phyloP scores from a whole-genome alignment of 2,113 vertebrate genomes.

The Rhinoderma darwinii region DNA sequence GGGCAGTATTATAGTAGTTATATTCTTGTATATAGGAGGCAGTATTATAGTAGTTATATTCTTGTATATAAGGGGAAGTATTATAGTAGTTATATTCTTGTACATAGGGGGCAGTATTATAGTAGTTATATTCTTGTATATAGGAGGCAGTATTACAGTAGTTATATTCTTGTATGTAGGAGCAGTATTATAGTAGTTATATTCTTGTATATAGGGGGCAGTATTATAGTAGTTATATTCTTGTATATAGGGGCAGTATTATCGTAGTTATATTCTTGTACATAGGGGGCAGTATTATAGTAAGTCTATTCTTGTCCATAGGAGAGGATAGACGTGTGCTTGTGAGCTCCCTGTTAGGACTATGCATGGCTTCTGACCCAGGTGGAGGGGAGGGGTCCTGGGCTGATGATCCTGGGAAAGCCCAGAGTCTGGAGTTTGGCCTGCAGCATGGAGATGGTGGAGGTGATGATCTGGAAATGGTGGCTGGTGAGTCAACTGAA shows the following conservation, averaged over 20 bases:
- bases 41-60: too few relatives aligned
- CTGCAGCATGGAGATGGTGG: too few relatives aligned
- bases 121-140: neutral
- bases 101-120: neutral
- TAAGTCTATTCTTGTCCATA: neutral
- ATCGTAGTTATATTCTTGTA: constrained; percentile 3
- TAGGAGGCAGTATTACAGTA: neutral
- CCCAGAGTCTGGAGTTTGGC: too few relatives aligned
- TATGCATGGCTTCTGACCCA: too few relatives aligned
- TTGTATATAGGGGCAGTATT: constrained; percentile 4
- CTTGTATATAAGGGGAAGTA: neutral
- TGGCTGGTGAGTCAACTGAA: too few relatives aligned
- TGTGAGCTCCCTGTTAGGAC: too few relatives aligned
- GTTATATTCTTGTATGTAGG: constrained; percentile 6
- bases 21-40: too few relatives aligned
- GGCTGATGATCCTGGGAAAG: too few relatives aligned
- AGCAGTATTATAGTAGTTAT: neutral
- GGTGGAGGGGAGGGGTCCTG: too few relatives aligned
- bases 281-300: neutral
- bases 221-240: constrained; percentile 20
- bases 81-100: neutral
- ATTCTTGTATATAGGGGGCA: neutral
- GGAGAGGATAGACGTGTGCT: too few relatives aligned
- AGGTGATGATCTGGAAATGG: too few relatives aligned
- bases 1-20: too few relatives aligned